Base-by-base conservation (phyloP, 30 jellyfish, hydroid and myxozoan species). In the Phacellophora camtschatica region DNA sequence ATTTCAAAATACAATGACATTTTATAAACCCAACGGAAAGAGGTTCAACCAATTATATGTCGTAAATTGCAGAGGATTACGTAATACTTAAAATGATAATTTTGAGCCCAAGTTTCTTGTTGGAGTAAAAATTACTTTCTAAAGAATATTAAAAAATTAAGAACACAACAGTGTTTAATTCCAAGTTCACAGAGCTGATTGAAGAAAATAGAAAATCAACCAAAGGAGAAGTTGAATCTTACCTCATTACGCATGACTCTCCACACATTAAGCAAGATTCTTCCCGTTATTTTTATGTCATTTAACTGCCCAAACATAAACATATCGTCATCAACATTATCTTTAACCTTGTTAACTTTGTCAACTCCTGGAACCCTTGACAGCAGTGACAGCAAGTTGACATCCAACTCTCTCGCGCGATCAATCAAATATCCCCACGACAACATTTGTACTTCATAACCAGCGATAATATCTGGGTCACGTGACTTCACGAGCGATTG, bases 221-320 rank as follows among this genome's bases (percentile, higher is more conserved):
- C 59, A 33, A 66, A 63, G 55, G 25, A 32, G 30, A 36, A 13
- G 28, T n/a, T 3, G 12, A 2, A 31, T 69, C 1, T 13, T 39
- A 93, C 99, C 96, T 93, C 99, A 55, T 94, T 81, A 15, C 97
- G 83, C 99, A 93, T 93, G 1, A 93, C 79, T 46, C 99, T 71
- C 99, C 99, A 93, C 15, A 93, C 92, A 86, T 93, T 93, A 39
- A 93, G 71, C 15, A 93, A 66, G 33, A 93, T 86, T 39, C 99
- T 61, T 22, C 99, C 99, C 11, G 88, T 48, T 20, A 93, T 80
- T 29, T 55, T 87, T 53, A 86, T 61, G n/a, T 92, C 89, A 25
- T 58, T 57, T 39, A 64, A 41, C 15, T 79, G 91, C 27, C 96
- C 97, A 76, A 50, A 93, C 87, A 81, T 64, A 36, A 46, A 27